Conservation (phyloP, 2,797 vertebrate genomes). For the Cottoperca gobio region DNA sequence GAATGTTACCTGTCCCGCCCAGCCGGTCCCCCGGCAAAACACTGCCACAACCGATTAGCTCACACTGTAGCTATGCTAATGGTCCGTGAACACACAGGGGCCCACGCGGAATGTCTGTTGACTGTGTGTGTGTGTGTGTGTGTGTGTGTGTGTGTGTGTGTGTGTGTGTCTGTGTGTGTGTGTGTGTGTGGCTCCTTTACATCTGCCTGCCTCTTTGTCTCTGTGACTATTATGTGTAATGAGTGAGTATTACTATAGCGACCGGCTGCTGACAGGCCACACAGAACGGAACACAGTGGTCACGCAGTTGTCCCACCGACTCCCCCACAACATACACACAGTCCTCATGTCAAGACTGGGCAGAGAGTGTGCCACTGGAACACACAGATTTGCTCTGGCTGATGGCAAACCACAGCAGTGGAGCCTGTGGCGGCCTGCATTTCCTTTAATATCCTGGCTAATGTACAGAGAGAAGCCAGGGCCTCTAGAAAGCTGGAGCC, state of each 20-base stretch:
- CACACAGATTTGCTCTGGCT: slow-evolving; percentile 81
- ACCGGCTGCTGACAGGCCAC: slow-evolving; percentile 76
- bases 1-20: slow-evolving; percentile 79
- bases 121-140: slow-evolving; percentile 18
- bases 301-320: slow-evolving; percentile 67
- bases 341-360: slow-evolving; percentile 72
- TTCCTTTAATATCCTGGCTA: slow-evolving; percentile 86
- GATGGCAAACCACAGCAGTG: slow-evolving; percentile 82
- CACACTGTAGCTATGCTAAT: slow-evolving; percentile 71
- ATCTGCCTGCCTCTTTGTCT: slow-evolving; percentile 66
- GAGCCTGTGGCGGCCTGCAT: slow-evolving; percentile 81
- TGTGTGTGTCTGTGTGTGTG: not conserved
- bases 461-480: slow-evolving; percentile 83
- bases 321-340: slow-evolving; percentile 55
- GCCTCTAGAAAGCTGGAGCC: slow-evolving; percentile 75
- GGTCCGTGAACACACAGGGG: slow-evolving; percentile 69
- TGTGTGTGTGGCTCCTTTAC: slow-evolving; percentile 32
- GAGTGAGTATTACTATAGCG: slow-evolving; percentile 70
- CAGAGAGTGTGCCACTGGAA: slow-evolving; percentile 77
- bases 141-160: too few species aligned
- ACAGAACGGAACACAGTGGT: slow-evolving; percentile 73
- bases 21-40: slow-evolving; percentile 48
- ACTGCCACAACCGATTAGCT: slow-evolving; percentile 73
- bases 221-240: slow-evolving; percentile 69
- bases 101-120: slow-evolving; percentile 52